These are phyloP conservation scores for Hylaeus anthracinus DNA, from an alignment of 1,140 invertebrate species.

Conservation along the genomic window DNA sequence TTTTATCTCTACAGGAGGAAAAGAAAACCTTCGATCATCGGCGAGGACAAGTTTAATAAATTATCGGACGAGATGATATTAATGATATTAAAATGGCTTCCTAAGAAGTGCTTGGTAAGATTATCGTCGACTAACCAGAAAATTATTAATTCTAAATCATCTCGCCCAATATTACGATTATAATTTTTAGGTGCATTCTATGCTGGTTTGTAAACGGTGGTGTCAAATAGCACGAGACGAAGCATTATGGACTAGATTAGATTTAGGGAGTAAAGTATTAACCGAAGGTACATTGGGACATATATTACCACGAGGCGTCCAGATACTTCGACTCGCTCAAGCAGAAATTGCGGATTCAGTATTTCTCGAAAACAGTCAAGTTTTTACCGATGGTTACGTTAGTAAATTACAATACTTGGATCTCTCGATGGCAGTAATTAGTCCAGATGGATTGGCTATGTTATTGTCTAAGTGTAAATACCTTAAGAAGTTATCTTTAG, in stretches of 20 bases:
- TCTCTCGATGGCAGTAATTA: conserved; percentile 89
- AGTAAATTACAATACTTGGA: conserved; percentile 90
- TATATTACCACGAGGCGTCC: conserved; percentile 87
- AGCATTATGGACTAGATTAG: conserved; percentile 90
- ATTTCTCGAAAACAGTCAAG: conserved; percentile 76
- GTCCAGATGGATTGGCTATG: conserved; percentile 82
- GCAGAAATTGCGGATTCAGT: conserved; percentile 84
- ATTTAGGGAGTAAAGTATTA: conserved; percentile 87
- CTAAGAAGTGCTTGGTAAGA: conserved; percentile 86
- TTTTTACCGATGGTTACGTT: conserved; percentile 67
- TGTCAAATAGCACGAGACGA: conserved; percentile 89
- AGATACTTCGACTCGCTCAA: conserved; percentile 88
- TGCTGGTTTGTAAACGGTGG: conserved; percentile 84
- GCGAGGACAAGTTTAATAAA: conserved; percentile 83
- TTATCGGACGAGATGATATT: conserved; percentile 92
- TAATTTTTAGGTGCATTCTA: conserved; percentile 72
- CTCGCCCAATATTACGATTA: neutral
- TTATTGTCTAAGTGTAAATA: conserved; percentile 86
- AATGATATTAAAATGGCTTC: conserved; percentile 90
- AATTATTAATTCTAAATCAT: neutral
- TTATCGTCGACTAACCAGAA: conserved; percentile 17
- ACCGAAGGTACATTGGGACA: conserved; percentile 85
- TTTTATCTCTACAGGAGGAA: conserved; percentile 75
- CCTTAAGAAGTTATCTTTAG: conserved; percentile 91
- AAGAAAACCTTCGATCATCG: conserved; percentile 68